Base-by-base conservation (phyloP, 1,140 invertebrate species). In the Drosophila tsacasi region DNA sequence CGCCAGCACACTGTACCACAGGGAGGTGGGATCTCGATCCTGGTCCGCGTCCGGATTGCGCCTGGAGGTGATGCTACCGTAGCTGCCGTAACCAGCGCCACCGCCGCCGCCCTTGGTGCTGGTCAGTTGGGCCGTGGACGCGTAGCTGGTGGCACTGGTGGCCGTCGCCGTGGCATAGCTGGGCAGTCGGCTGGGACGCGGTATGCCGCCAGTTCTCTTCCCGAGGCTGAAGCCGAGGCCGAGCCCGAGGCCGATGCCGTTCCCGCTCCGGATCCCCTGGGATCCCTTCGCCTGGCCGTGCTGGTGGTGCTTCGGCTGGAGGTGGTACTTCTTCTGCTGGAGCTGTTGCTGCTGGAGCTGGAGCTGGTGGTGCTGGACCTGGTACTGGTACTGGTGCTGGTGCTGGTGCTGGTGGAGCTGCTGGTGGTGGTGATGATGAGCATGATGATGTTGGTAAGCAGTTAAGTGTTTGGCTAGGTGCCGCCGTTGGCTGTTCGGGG, bases 1-100 rank as follows among this genome's bases (percentile, higher is more conserved):
- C 68, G 97, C 97, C 93, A 98, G 95, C 73, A 98, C 95, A 63
- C 97, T 97, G 94, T 97, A 97, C 97, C 96, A 97, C 85, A 97
- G 94, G 72, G 96, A 96, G 68, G 96, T 96, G 27, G 96, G 96
- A 93, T 96, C 95, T 10, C 55, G 68, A 8, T 77, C 84, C 35
- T 76, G 75, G 10, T 76, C 76, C 3, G 54, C 8, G 6, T 57
- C 35, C 5, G 15, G 54, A 7, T 39, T 3, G 0, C 54, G 54
- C 54, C 54, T 57, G 54, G 54, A 39, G 9, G 21, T 39, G 15
- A 25, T 57, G 35, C 54, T 57, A 8, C 81, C 71, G 7, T 80
- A 69, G 63, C 79, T 90, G 59, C 77, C 69, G 25, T 78, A 65
- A 13, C 71, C 69, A 23, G 25, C 27, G 13, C 58, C 64, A 7